phyloP scores from a whole-genome alignment of 2,888 invertebrate species.

The Molorchus minor region DNA sequence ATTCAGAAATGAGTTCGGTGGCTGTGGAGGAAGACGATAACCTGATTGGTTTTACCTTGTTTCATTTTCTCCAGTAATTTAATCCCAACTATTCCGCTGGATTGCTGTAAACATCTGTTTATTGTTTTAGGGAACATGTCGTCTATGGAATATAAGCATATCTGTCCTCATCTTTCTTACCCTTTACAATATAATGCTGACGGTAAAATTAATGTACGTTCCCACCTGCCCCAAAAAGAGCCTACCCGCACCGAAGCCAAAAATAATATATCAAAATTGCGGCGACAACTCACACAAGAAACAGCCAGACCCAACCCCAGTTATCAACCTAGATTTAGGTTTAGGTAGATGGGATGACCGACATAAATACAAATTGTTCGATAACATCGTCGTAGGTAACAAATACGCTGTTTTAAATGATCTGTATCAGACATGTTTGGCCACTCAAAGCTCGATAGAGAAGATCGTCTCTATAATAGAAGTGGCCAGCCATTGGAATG shows the following conservation, averaged over 20 bases:
- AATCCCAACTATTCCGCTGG: no score
- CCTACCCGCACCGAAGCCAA: slow-evolving; percentile 35
- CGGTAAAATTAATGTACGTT: slow-evolving; percentile 67
- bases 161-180: slow-evolving; percentile 72
- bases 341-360: slow-evolving; percentile 80
- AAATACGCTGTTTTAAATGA: slow-evolving; percentile 70
- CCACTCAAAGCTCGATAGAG: slow-evolving; percentile 88
- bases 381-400: slow-evolving; percentile 76
- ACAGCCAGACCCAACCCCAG: slow-evolving; percentile 51
- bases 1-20: no score
- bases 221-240: slow-evolving; percentile 32
- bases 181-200: slow-evolving; percentile 71
- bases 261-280: slow-evolving; percentile 42
- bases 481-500: slow-evolving; percentile 84
- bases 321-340: slow-evolving; percentile 70
- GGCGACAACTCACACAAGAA: slow-evolving; percentile 33
- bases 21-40: no score
- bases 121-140: slow-evolving; percentile 63
- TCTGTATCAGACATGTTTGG: slow-evolving; percentile 71
- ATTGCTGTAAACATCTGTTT: not conserved
- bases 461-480: slow-evolving; percentile 78
- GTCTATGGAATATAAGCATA: slow-evolving; percentile 76
- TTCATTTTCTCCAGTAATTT: no score
- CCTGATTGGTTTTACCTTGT: no score
- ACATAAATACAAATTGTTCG: slow-evolving; percentile 75